These are phyloP conservation scores for Syngnathus acus DNA, from an alignment of 2,797 vertebrate species.

Conservation along the genomic window DNA sequence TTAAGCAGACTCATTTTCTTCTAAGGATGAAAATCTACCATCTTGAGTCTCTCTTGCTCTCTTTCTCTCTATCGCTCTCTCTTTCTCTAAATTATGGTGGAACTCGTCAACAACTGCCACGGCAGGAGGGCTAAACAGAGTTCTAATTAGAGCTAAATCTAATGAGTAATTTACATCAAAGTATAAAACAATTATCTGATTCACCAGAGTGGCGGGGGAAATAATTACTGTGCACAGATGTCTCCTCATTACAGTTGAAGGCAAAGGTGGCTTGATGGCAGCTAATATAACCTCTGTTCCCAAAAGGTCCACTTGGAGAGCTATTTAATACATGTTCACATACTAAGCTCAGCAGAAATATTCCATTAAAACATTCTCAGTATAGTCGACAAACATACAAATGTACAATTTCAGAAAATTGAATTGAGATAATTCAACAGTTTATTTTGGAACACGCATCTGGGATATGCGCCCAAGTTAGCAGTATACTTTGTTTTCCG, in stretches of 20 bases:
- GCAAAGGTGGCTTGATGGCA: conserved; percentile 26
- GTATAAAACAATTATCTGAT: conserved; percentile 26
- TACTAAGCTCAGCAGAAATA: conserved; percentile 3
- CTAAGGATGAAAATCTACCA: neutral
- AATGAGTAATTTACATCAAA: conserved; percentile 23
- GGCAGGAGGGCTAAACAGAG: conserved; percentile 14
- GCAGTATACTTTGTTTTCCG: neutral
- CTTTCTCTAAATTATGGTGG: neutral
- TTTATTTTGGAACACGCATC: conserved; percentile 12
- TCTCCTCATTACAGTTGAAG: conserved; percentile 17
- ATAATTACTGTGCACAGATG: conserved; percentile 30
- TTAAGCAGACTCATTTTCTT: neutral
- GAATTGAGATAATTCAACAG: conserved; percentile 1
- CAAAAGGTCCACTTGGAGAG: conserved; percentile 8
- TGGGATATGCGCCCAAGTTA: neutral
- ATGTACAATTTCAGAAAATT: conserved; percentile 3
- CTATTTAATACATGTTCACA: neutral
- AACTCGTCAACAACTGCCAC: neutral
- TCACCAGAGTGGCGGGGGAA: conserved; percentile 22
- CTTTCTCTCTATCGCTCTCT: too few species aligned
- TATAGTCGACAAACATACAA: neutral
- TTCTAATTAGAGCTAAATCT: conserved; percentile 8
- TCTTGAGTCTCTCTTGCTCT: neutral
- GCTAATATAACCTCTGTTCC: conserved; percentile 24
- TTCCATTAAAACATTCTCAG: conserved; percentile 16